These are phyloP conservation scores for Chrysogorgia sp. DNA, from an alignment of 92 coral and sea anemone genomes.

Conservation along the genomic window DNA sequence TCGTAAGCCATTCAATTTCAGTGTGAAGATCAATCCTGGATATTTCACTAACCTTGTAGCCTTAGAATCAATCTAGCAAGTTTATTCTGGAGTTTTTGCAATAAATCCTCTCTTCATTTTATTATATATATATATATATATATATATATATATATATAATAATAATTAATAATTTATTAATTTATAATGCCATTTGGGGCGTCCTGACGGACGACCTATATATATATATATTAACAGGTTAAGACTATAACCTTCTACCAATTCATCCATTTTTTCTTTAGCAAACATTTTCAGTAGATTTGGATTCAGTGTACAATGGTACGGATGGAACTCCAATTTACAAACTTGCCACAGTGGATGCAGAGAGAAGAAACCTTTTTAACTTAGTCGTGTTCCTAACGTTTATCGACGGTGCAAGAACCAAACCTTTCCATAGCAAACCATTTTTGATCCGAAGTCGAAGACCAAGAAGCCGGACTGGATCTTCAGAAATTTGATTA, in stretches of 20 bases:
- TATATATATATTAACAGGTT: too few species aligned
- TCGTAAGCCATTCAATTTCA: too few species aligned
- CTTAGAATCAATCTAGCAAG: too few species aligned
- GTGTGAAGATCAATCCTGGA: too few species aligned
- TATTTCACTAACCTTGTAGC: too few species aligned
- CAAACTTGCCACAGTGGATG: slow-evolving; percentile 94
- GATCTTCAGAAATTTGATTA: not conserved
- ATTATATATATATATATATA: too few species aligned
- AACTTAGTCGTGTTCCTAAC: slow-evolving; percentile 67
- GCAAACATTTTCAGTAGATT: slow-evolving; percentile 92
- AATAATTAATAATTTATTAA: too few species aligned
- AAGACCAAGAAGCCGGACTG: slow-evolving; percentile 26
- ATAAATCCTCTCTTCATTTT: too few species aligned
- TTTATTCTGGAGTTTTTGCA: too few species aligned
- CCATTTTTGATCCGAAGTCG: slow-evolving; percentile 83
- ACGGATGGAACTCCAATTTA: slow-evolving; percentile 91
- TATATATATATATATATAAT: too few species aligned
- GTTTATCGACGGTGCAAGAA: slow-evolving; percentile 72
- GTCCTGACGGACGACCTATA: not conserved
- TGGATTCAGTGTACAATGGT: slow-evolving; percentile 87
- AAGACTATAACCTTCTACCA: not conserved
- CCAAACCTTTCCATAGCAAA: slow-evolving; percentile 71
- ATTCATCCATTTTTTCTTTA: slow-evolving; percentile 6
- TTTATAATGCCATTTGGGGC: too few species aligned
- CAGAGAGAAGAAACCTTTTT: slow-evolving; percentile 81